These are phyloP conservation scores for Priocnemis perturbator DNA, from an alignment of 2,888 invertebrate genomes.

Conservation along the genomic window DNA sequence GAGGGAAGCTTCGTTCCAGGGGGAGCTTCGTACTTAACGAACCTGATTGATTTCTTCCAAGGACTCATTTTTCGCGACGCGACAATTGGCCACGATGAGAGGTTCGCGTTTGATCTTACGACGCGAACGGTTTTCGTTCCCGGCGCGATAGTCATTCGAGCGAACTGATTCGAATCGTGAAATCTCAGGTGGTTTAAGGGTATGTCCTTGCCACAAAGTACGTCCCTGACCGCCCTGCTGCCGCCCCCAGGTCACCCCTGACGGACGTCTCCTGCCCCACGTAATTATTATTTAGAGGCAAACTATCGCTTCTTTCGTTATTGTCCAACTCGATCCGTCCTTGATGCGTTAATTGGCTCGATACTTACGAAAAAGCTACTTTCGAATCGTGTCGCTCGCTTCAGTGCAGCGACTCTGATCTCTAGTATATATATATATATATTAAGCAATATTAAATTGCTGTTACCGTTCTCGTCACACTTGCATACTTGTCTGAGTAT, in stretches of 20 bases:
- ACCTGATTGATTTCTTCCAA: neutral
- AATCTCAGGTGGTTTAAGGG: slow-evolving; percentile 39
- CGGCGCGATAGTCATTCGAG: slow-evolving; percentile 1
- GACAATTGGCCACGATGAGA: slow-evolving; percentile 14
- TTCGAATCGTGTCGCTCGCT: no score
- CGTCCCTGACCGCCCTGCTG: slow-evolving; percentile 72
- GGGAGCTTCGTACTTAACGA: slow-evolving; percentile 1
- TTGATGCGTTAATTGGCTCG: no score
- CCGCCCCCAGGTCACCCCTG: slow-evolving; percentile 70
- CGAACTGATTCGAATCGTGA: slow-evolving; percentile 26
- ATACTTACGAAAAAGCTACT: no score
- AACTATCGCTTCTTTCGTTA: no score
- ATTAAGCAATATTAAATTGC: no score
- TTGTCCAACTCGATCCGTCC: no score
- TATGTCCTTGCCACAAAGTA: slow-evolving; percentile 72
- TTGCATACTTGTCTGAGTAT: no score
- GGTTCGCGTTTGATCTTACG: neutral
- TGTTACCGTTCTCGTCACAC: no score
- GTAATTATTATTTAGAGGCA: neutral
- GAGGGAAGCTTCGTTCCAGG: slow-evolving; percentile 34
- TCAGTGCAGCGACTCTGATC: no score
- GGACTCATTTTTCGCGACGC: neutral
- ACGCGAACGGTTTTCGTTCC: neutral
- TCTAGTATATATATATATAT: no score
- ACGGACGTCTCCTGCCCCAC: slow-evolving; percentile 67